Base-by-base conservation (phyloP, 2,797 vertebrate species). In the Telmatherina bonti region DNA sequence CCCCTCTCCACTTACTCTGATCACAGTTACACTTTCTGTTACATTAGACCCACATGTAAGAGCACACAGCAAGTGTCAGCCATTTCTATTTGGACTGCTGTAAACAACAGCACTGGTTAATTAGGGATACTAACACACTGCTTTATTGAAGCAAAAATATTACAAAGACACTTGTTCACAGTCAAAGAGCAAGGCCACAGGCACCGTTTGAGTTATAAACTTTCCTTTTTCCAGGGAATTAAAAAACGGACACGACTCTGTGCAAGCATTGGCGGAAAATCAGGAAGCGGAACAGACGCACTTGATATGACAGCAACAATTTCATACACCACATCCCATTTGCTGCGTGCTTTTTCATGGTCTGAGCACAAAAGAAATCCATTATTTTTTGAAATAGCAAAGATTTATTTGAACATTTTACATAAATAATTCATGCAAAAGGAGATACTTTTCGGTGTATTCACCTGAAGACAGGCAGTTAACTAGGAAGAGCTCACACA, bases 351-450 rank as follows among this genome's bases (percentile, higher is more conserved):
- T 83, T 85, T 88, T 87, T 81, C 77, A 84, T 57, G 43, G 70
- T 67, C 70, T 71, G 61, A 79, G 75, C 83, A 87, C 78, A 89
- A 87, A 91, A 85, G 59, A 89, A 89, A 91, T 84, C 82, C 83
- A 81, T 93, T 85, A 74, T 91, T 91, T 91, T 90, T 79, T 66
- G 63, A 71, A 90, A 91, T 87, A 30, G 33, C 62, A 62, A 66
- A 84, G 73, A 89, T 90, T 90, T 79, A 89, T 89, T 90, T 85
- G 78, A 91, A 90, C 90, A 81, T 86, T 88, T 82, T 74, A 74
- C 86, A 91, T 91, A 82, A 92, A 93, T 93, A 89, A 93, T 93
- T 92, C 84, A 93, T 85, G 76, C 70, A 66, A 73, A 82, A 38
- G 54, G 68, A 79, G 66, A 86, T 67, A 86, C 86, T 86, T 90